Evolutionary conservation across 2,888 invertebrate species (phyloP), one percentile per base, ranked within the genome.

Genomic region (Melanotus villosus): DNA sequence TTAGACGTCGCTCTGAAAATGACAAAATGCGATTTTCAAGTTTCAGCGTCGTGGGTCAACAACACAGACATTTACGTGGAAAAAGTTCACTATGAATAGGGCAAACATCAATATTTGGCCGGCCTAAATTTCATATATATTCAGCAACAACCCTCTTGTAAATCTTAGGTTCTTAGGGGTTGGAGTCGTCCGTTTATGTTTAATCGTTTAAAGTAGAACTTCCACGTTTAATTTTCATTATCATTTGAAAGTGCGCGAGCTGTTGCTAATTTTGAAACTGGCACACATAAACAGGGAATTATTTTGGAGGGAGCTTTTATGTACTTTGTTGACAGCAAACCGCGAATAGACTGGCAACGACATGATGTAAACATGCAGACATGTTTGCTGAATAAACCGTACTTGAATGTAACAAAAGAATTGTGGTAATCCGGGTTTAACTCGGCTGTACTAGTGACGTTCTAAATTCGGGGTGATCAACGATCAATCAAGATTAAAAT

Each of bases 401-500:
- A n/a, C 52, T 47, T 47, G 23, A 18, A n/a, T 30, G 16, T 32
- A 47, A 32, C 52, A 32, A 52, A n/a, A 52, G 52, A 47, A 52
- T 52, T 34, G 34, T 10, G 32, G 52, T 52, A 52, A 52, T 52
- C 52, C 52, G 19, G 16, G 5, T 32, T 18, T 12, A 52, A 18
- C 30, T 32, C 16, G 30, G 14, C 4, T 32, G 30, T 7, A 32
- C 21, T 3, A 47, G 23, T 18, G 52, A 32, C 32, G n/a, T 30
- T 32, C 52, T 1, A 18, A 19, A 32, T 32, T 52, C 10, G 9
- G 9, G 52, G 9, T 10, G 12, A 52, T 52, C 52, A 32, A 16
- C 52, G 52, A 32, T 52, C 52, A 52, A 52, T 52, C 52, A 52
- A 32, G 52, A 52, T 52, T 52, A 52, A 52, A 52, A 32, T 34